Evolutionary conservation across 2,888 invertebrate species (phyloP).

Genomic region (Drosophila kambysellisi): DNA sequence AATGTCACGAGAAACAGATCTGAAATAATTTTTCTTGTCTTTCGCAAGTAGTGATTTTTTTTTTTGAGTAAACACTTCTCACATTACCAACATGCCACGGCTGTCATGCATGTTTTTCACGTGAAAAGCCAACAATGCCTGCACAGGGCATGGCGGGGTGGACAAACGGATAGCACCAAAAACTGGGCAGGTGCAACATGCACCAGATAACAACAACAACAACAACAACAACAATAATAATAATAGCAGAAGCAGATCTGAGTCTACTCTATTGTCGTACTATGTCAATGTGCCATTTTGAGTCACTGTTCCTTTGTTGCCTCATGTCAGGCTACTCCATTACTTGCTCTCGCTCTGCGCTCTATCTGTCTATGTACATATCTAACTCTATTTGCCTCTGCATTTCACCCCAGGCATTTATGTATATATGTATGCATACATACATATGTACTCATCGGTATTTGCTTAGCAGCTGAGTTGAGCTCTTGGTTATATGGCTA

Average conservation of each 20-base stretch:
- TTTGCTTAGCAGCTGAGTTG: constrained; percentile 65
- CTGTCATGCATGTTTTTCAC: constrained; percentile 59
- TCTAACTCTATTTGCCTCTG: constrained; percentile 31
- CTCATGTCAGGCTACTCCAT: neutral
- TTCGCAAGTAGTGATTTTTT: constrained; percentile 4
- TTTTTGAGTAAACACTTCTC: constrained; percentile 54
- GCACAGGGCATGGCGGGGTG: constrained; percentile 1
- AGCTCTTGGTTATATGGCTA: constrained; percentile 3
- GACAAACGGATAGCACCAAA: constrained; percentile 7
- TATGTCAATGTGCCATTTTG: constrained; percentile 64
- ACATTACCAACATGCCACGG: constrained; percentile 53
- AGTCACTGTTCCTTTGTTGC: constrained; percentile 23
- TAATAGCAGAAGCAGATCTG: constrained; percentile 1
- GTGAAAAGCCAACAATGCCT: constrained; percentile 54
- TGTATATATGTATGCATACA: constrained; percentile 10
- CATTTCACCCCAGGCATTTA: constrained; percentile 67
- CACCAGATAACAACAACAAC: constrained; percentile 30
- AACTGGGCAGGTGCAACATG: constrained; percentile 75
- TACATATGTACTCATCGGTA: constrained; percentile 34
- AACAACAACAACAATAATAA: constrained; percentile 13
- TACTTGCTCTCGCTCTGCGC: constrained; percentile 3
- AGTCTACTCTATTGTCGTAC: constrained; percentile 32
- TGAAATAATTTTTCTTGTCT: constrained; percentile 17
- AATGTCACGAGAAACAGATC: constrained; percentile 21
- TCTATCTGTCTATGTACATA: constrained; percentile 3